phyloP scores from a whole-genome alignment of 2,113 vertebrate species.

The Apistogramma diplotaenia region DNA sequence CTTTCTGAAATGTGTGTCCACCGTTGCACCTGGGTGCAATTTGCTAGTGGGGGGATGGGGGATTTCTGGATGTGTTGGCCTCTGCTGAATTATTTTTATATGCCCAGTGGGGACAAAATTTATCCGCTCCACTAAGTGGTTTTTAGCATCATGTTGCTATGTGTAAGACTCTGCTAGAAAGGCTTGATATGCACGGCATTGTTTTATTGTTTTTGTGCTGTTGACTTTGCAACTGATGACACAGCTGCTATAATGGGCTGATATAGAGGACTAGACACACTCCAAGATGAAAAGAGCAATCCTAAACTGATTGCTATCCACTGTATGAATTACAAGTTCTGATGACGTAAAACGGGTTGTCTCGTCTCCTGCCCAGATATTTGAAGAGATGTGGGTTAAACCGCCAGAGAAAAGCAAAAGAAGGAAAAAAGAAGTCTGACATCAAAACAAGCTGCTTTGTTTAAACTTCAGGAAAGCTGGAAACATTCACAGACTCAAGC shows the following conservation, averaged over 20 bases:
- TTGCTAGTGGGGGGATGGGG: too few relatives aligned
- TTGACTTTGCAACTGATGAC: background rate
- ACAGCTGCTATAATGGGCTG: background rate
- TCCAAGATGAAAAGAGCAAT: too few relatives aligned
- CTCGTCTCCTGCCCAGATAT: too few relatives aligned
- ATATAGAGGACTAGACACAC: background rate
- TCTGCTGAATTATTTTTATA: background rate
- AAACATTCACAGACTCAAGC: too few relatives aligned
- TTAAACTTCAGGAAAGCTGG: too few relatives aligned
- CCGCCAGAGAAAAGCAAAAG: background rate
- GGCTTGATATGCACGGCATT: background rate
- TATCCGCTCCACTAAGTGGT: background rate
- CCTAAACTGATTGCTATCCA: too few relatives aligned
- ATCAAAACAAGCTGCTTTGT: background rate
- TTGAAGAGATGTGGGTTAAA: too few relatives aligned
- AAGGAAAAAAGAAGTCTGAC: background rate
- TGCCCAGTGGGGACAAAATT: background rate
- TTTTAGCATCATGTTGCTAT: background rate
- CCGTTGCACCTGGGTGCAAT: too few relatives aligned
- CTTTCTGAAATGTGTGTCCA: too few relatives aligned
- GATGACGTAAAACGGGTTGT: too few relatives aligned
- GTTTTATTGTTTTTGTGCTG: background rate
- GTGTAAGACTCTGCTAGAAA: background rate
- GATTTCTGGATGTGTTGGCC: background rate
- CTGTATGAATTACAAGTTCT: too few relatives aligned